Conservation (phyloP, 2,797 vertebrate genomes). For the Rhyacichthys aspro region DNA sequence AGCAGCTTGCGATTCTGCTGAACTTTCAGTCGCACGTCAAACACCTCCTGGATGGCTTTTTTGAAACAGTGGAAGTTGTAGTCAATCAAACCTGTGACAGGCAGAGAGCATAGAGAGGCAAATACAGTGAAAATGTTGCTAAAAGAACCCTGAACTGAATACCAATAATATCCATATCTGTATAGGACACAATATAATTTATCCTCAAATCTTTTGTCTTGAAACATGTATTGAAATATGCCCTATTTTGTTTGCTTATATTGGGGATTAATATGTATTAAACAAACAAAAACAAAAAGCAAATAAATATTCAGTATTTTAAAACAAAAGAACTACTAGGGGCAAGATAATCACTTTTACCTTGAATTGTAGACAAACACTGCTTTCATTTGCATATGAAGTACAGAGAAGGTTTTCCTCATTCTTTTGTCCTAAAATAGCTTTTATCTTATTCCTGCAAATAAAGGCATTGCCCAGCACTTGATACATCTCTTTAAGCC, state of each 20-base stretch:
- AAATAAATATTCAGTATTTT: neutral
- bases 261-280: neutral
- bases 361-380: neutral
- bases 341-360: neutral
- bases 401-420: neutral
- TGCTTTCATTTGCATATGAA: neutral
- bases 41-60: slow-evolving; percentile 96
- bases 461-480: neutral
- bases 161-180: no score
- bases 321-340: neutral
- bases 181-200: no score
- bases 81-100: slow-evolving; percentile 88
- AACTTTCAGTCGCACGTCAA: slow-evolving; percentile 90
- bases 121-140: neutral
- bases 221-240: no score
- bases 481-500: no score
- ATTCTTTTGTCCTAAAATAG: neutral
- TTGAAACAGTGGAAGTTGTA: slow-evolving; percentile 98
- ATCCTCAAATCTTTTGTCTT: no score
- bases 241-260: neutral
- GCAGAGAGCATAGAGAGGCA: neutral
- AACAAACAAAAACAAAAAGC: neutral
- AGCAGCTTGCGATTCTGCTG: slow-evolving; percentile 89
- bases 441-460: neutral
- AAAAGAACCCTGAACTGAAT: no score